Evolutionary conservation across 2,797 vertebrate species (phyloP).

Genomic region (Onychomys arenicola): DNA sequence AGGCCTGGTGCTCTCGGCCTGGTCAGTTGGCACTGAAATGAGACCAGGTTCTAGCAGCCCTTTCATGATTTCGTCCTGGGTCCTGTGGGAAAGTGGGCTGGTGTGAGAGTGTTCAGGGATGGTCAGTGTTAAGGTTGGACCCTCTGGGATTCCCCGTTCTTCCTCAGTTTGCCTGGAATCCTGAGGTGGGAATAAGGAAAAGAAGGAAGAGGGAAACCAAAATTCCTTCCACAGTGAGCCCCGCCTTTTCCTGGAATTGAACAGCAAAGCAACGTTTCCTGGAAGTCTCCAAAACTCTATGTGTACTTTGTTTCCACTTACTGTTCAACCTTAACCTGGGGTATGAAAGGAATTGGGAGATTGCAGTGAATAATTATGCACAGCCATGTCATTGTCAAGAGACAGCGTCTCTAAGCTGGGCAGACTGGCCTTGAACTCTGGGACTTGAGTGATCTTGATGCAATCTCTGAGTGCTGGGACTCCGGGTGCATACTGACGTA

Average conservation of each 20-base stretch:
- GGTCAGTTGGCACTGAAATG: not conserved
- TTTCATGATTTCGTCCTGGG: not conserved
- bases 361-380: not conserved
- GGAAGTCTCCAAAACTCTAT: not conserved
- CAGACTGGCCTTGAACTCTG: not conserved
- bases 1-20: rapidly evolving
- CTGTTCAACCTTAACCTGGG: not conserved
- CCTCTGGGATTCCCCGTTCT: not conserved
- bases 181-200: not conserved
- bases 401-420: too few relatives aligned
- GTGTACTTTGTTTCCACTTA: not conserved
- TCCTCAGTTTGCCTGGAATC: not conserved
- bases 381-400: not conserved
- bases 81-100: rapidly evolving
- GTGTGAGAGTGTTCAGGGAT: not conserved
- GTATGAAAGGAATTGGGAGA: not conserved
- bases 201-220: not conserved
- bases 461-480: too few relatives aligned
- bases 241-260: not conserved
- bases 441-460: not conserved
- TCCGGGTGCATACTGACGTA: rapidly evolving
- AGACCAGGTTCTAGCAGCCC: not conserved
- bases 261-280: not conserved
- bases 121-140: not conserved
- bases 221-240: not conserved